Base-by-base conservation (phyloP, 1,140 invertebrate genomes). In the Mylabris phalerata region DNA sequence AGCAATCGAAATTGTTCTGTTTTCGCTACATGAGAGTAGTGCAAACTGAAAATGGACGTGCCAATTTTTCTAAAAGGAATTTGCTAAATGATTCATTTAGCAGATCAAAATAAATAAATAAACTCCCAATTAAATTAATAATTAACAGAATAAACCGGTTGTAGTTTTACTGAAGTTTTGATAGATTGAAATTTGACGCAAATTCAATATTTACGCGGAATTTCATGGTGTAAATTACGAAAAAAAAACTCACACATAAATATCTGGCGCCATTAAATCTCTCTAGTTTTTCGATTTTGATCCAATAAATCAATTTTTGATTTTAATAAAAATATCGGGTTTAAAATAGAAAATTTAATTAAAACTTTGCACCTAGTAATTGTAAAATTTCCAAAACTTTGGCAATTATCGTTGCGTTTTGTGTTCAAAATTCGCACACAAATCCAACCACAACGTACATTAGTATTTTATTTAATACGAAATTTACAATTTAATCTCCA, bases 61-160 rank as follows among this genome's bases (percentile, higher is more conserved):
- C 43, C 42, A 54, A 26, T 46, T 55, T 57, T 25, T 57, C 39
- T 48, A 45, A 25, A 7, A 25, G 45, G 26, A 45, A 41, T n/a
- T 9, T 45, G 39, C 24, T 42, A 51, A 41, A 42, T 41, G 42
- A 42, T 42, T 40, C 32, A 32, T 32, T 32, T 32, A 32, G 7
- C 7, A 32, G 7, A 32, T 7, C 32, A 4, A 32, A 32, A 32
- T 7, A 32, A 32, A 5, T 32, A 32, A 32, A 7, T 5, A 32
- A 32, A 5, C 32, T 32, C 7, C 32, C 32, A 32, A 32, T 32
- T 4, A 32, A 32, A 5, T 1, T 7, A 32, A 32, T 7, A 32
- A 24, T 10, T 11, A 19, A 19, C 19, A 19, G 19, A 2, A 19
- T 19, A 19, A 19, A 19, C 19, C 19, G n/a, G 19, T n/a, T 11